Conservation (phyloP, 2,113 vertebrate genomes). For the Seriola quinqueradiata region DNA sequence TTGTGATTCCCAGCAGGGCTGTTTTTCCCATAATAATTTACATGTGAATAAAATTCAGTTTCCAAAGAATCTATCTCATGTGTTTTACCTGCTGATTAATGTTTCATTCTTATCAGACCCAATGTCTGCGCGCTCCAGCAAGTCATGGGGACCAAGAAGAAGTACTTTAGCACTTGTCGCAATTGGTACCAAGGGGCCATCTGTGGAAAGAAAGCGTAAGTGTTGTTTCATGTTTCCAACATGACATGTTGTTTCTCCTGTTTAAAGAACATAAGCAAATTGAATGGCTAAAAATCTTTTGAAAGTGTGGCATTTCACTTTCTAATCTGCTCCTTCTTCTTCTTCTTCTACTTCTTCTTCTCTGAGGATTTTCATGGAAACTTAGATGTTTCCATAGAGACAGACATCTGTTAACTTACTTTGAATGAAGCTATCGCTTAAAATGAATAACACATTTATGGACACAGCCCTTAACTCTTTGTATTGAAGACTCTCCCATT, state of each 20-base stretch:
- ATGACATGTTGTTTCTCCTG: neutral
- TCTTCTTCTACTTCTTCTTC: neutral
- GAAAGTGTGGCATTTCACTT: neutral
- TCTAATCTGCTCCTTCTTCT: slow-evolving; percentile 24
- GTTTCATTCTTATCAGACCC: slow-evolving; percentile 82
- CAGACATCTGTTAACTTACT: slow-evolving; percentile 73
- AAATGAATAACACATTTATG: slow-evolving; percentile 68
- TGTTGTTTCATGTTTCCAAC: slow-evolving; percentile 66
- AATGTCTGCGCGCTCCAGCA: slow-evolving; percentile 98
- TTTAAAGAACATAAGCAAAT: slow-evolving; percentile 22
- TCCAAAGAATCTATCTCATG: neutral
- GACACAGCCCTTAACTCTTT: slow-evolving; percentile 32
- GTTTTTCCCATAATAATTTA: slow-evolving; percentile 2
- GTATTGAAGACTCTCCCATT: slow-evolving; percentile 24
- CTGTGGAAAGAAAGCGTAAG: slow-evolving; percentile 98
- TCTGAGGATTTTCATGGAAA: slow-evolving; percentile 44
- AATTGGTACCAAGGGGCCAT: slow-evolving; percentile 96
- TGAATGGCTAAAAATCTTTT: neutral
- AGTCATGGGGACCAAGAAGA: slow-evolving; percentile 96
- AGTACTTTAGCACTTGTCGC: slow-evolving; percentile 97
- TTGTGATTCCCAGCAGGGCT: slow-evolving; percentile 7
- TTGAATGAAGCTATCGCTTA: slow-evolving; percentile 7
- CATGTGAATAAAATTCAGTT: slow-evolving; percentile 10
- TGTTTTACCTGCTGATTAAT: slow-evolving; percentile 25
- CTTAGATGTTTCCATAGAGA: slow-evolving; percentile 59